phyloP scores from a whole-genome alignment of 2,888 invertebrate species.

The Pogonocherus hispidulus region DNA sequence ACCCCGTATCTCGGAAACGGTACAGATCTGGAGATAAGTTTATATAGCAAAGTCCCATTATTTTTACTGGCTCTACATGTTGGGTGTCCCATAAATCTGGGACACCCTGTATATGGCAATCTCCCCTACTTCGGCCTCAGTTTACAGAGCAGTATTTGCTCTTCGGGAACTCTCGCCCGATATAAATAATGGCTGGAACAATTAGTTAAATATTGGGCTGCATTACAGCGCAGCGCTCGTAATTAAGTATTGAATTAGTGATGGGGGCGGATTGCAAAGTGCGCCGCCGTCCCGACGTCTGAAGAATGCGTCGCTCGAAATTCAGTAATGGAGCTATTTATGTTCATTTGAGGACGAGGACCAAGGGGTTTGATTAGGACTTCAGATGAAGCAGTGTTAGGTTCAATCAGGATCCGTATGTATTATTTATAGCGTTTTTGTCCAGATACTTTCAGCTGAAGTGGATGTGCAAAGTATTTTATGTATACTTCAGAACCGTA shows the following conservation, averaged over 20 bases:
- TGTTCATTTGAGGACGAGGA: constrained; percentile 34
- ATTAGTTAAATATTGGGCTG: constrained; percentile 69
- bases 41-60: too few relatives aligned
- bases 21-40: too few relatives aligned
- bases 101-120: too few relatives aligned
- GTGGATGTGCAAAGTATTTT: too few relatives aligned
- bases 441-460: too few relatives aligned
- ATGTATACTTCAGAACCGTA: too few relatives aligned
- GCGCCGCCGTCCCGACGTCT: constrained; percentile 23
- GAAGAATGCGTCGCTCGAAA: constrained; percentile 26
- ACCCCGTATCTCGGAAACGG: too few relatives aligned
- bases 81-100: too few relatives aligned
- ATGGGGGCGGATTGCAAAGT: constrained; percentile 45
- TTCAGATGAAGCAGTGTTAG: too few relatives aligned
- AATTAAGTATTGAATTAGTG: constrained; percentile 66
- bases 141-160: constrained; percentile 7
- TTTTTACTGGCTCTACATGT: too few relatives aligned
- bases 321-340: constrained; percentile 35
- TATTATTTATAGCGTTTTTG: too few relatives aligned
- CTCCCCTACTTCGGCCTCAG: neutral
- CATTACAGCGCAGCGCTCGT: constrained; percentile 63
- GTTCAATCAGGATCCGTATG: too few relatives aligned
- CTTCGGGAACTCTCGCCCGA: constrained; percentile 4
- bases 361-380: neutral
- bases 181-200: constrained; percentile 68